A percentile compares a stretch with the other conserved stretches of the same genome.
Evolutionary conservation across 2,797 vertebrate species (phyloP).

Genomic region (Acrossocheilus wenchowensis): DNA sequence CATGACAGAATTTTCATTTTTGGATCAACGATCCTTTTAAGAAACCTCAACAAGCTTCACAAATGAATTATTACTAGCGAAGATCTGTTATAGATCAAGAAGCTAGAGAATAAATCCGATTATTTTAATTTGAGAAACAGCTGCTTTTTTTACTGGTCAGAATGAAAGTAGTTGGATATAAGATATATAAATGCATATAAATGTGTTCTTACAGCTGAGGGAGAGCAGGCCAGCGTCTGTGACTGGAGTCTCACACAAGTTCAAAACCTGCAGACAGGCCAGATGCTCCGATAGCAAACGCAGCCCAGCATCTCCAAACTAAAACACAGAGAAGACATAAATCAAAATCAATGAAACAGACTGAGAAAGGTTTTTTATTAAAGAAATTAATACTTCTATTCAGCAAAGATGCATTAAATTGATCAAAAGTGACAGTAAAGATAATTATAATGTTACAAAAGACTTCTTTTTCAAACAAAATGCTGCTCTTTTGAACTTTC

Average conservation of each 20-base stretch:
- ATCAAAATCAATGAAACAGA: neutral
- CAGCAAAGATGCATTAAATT: neutral
- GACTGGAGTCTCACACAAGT: slow-evolving; percentile 97
- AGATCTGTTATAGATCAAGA: neutral
- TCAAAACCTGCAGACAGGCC: slow-evolving; percentile 96
- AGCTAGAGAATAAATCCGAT: neutral
- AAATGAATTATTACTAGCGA: neutral
- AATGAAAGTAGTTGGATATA: neutral
- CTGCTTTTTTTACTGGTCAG: neutral
- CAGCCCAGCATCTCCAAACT: slow-evolving; percentile 96
- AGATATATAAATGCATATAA: neutral
- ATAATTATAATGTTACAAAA: neutral
- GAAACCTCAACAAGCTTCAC: neutral
- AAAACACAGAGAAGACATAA: slow-evolving; percentile 17
- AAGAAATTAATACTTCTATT: neutral
- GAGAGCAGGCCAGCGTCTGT: slow-evolving; percentile 95
- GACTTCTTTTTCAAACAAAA: too few relatives aligned
- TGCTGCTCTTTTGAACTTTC: neutral
- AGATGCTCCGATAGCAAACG: slow-evolving; percentile 96
- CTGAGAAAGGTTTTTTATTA: neutral
- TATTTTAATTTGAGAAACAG: neutral
- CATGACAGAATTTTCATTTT: neutral
- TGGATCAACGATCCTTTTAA: neutral
- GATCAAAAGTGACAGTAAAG: neutral
- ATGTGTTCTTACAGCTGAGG: slow-evolving; percentile 90